Percentiles rank a stretch among this genome's conserved stretches.
Conservation (phyloP, 2,113 vertebrate species). For the Theristicus caerulescens region DNA sequence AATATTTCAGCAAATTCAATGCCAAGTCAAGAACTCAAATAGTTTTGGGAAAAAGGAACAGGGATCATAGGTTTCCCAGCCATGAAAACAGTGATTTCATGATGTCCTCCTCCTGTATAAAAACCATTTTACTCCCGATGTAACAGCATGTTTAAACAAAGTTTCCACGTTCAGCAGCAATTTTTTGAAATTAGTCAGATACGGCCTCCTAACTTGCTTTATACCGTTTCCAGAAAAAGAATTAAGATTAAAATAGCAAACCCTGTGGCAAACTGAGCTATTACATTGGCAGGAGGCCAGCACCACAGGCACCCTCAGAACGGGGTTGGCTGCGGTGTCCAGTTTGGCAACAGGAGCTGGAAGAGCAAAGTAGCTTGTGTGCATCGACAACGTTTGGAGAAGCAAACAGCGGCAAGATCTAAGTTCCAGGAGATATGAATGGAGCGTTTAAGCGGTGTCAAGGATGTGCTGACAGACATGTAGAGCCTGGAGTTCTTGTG, state of each 20-base stretch:
- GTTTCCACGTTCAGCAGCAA: background rate
- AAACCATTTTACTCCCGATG: background rate
- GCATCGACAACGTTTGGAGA: rapidly evolving
- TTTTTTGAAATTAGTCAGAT: background rate
- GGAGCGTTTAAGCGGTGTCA: background rate
- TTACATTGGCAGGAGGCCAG: background rate
- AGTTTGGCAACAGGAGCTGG: background rate
- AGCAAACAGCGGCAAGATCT: background rate
- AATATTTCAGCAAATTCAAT: background rate
- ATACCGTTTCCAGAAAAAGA: background rate
- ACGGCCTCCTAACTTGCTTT: background rate
- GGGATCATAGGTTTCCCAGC: background rate
- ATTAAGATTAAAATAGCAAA: conserved; percentile 33
- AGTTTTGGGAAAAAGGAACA: background rate
- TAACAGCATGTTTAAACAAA: background rate
- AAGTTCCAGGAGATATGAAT: background rate
- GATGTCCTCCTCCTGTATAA: background rate
- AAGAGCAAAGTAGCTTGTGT: background rate
- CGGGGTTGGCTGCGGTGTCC: background rate
- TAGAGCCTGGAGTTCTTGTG: background rate
- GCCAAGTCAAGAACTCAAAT: background rate
- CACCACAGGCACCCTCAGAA: background rate
- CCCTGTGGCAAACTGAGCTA: background rate
- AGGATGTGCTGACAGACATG: conserved; percentile 41
- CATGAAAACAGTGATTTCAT: background rate